Evolutionary conservation across 2,797 vertebrate species (phyloP), one percentile per base, ranked within the genome.

Genomic region (Telmatherina bonti): DNA sequence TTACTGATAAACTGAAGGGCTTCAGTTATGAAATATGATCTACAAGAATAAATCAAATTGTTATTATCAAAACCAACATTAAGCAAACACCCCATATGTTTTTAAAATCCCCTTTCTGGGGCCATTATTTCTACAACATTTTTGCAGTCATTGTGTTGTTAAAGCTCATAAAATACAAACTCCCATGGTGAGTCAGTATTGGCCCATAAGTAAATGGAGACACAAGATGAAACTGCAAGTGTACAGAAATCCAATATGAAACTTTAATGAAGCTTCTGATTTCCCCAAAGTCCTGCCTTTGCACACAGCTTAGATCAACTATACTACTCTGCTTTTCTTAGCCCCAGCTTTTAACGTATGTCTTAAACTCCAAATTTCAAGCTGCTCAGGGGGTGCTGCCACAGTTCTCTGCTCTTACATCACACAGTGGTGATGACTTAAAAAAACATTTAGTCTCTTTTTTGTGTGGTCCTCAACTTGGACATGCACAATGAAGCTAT

Each of bases 241-340:
- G 73, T 71, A 89, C 81, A 89, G 82, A 89, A 90, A 92, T 76
- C 86, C 87, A 85, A 90, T 86, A 91, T 91, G 84, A 91, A 92
- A 91, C 77, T 92, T 93, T 92, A 92, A 93, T 92, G 89, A 93
- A 87, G 87, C 74, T 82, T 89, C 76, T 92, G 91, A 92, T 93
- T 93, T 93, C 89, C 91, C 91, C 72, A 82, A 83, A 71, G 91
- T 85, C 85, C 78, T 87, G 76, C 82, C 69, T 88, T 88, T 84
- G 83, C 76, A 84, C 80, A 87, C 74, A 79, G 70, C 81, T 81
- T 58, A 87, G 79, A 91, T 91, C 85, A 84, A 82, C 89, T 85
- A 76, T 73, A 78, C 67, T 72, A 66, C 35, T 26, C 38, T 77
- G 77, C 67, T 82, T 81, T 86, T 85, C 78, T 86, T 81, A 60